Evolutionary conservation across 2,113 vertebrate genomes (phyloP), one percentile per base, ranked within the genome.

Genomic region (Emydura subglobosa): DNA sequence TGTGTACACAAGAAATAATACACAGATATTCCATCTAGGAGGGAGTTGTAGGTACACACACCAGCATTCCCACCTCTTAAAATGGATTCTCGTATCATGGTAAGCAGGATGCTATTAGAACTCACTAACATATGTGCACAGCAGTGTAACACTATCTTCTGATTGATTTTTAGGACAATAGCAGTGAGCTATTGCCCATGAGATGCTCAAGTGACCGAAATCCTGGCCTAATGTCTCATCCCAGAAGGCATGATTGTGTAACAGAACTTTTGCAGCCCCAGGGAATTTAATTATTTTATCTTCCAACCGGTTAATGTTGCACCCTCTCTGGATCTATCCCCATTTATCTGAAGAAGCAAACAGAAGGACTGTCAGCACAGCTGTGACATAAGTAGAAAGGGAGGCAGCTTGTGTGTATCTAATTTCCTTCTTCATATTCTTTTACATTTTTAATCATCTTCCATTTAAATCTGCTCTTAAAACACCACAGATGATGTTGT

Each of bases 401-500:
- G 86, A 95, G 61, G 13, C 87, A 61, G 83, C 89, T 79, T 11
- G 3, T 55, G 51, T n/a, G 65, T 84, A 96, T 97, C 93, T 84
- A 50, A 42, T 97, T 96, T 94, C 96, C 79, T 92, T 79, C 68
- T 94, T 93, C 83, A 94, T 96, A 95, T 83, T 91, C 88, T 93
- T 92, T 47, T 96, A 94, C 95, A 97, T 97, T 97, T 97, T 97
- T 95, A 96, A 97, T 96, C 83, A 90, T 82, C 76, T 91, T 91
- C 86, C 76, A 91, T 97, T 97, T 88, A 95, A 94, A 90, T 91
- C 55, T 87, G 86, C 85, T 96, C 83, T 96, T 85, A 65, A 95
- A 96, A 47, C 90, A 89, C 59, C 65, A 87, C 50, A 86, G 81
- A 89, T 94, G 72, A 94, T 10, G 84, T 7, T 7, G 83, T 82